A percentile compares a stretch with the other conserved stretches of the same genome.
phyloP scores from a whole-genome alignment of 2,888 invertebrate species.

The Cataglyphis altisquamis region DNA sequence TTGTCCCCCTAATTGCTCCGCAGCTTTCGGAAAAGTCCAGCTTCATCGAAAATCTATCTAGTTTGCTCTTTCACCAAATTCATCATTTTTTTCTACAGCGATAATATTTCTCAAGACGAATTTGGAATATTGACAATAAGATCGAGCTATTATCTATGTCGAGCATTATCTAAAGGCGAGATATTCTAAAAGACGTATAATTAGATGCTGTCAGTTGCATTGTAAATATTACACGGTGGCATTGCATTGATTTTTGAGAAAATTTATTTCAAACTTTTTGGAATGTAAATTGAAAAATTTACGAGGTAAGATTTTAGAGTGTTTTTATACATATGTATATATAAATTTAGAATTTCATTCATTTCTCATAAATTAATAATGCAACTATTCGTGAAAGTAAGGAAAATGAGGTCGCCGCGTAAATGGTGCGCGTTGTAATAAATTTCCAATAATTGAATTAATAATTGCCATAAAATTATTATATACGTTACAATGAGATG shows the following conservation, averaged over 20 bases:
- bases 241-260: background rate
- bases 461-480: conserved; percentile 42
- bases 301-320: background rate
- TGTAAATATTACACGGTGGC: too few relatives aligned
- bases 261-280: background rate
- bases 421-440: conserved; percentile 34
- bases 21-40: background rate
- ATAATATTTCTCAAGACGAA: conserved; percentile 2
- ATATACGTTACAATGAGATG: conserved; percentile 11
- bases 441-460: conserved; percentile 41
- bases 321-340: background rate
- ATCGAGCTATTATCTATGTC: background rate
- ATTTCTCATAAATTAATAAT: conserved; percentile 14
- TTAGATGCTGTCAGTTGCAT: background rate
- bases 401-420: background rate
- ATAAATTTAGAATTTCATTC: background rate
- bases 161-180: background rate
- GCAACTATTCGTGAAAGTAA: background rate
- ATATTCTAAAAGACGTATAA: background rate
- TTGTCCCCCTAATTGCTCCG: conserved; percentile 33
- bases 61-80: background rate
- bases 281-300: background rate
- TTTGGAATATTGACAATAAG: background rate
- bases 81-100: background rate
- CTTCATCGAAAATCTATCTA: background rate